These are phyloP conservation scores for Sus cebifrons DNA, from an alignment of 2,797 vertebrate genomes.

Conservation along the genomic window DNA sequence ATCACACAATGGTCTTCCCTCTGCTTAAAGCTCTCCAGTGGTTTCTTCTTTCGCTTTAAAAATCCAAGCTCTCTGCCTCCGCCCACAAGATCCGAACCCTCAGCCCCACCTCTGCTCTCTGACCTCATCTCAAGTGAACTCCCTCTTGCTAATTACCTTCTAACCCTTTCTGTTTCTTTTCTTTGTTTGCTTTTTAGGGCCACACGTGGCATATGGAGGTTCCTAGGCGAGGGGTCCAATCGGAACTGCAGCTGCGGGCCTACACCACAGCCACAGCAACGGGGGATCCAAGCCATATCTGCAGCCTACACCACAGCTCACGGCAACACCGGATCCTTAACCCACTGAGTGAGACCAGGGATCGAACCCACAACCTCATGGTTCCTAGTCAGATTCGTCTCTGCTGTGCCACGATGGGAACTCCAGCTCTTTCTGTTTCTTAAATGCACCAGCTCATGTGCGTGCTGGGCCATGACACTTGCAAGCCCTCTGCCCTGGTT, in stretches of 20 bases:
- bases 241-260: too few relatives aligned
- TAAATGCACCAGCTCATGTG: conserved; percentile 27
- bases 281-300: too few relatives aligned
- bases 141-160: background rate
- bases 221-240: too few relatives aligned
- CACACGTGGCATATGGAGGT: too few relatives aligned
- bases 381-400: too few relatives aligned
- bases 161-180: conserved; percentile 62
- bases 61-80: background rate
- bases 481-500: background rate
- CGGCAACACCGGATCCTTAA: too few relatives aligned
- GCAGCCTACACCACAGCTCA: too few relatives aligned
- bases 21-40: conserved; percentile 1
- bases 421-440: conserved; percentile 54
- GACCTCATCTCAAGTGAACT: background rate
- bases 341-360: too few relatives aligned
- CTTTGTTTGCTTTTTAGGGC: too few relatives aligned
- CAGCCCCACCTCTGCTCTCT: background rate
- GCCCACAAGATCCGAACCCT: background rate
- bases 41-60: conserved; percentile 47
- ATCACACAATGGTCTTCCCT: background rate
- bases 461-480: background rate
- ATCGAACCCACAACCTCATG: too few relatives aligned
- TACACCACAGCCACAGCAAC: too few relatives aligned
- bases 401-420: too few relatives aligned